phyloP scores from a whole-genome alignment of 2,888 invertebrate genomes.

The Nowickia ferox region DNA sequence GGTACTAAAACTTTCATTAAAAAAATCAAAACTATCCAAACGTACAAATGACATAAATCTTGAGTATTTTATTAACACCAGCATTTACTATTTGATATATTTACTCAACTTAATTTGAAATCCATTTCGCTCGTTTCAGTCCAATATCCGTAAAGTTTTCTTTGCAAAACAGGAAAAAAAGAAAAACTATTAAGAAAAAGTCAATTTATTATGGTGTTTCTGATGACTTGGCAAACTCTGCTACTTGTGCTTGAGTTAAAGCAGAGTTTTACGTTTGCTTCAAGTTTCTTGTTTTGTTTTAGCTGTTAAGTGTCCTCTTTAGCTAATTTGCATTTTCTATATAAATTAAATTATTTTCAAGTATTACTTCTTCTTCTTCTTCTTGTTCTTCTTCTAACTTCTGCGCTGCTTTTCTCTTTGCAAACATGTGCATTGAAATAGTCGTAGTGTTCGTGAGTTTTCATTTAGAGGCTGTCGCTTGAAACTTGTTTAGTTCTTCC shows the following conservation, averaged over 20 bases:
- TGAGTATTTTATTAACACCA: slow-evolving; percentile 9
- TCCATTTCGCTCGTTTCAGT: slow-evolving; percentile 20
- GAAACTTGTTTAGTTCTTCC: no score
- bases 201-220: slow-evolving; percentile 33
- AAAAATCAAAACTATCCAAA: not conserved
- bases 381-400: not conserved
- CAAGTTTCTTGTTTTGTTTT: slow-evolving; percentile 30
- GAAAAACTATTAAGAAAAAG: not conserved
- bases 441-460: not conserved
- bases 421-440: not conserved
- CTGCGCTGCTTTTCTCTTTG: not conserved
- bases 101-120: slow-evolving; percentile 24
- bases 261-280: slow-evolving; percentile 12
- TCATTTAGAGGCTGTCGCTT: no score
- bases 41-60: not conserved
- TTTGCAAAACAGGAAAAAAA: not conserved
- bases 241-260: not conserved
- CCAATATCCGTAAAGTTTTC: not conserved
- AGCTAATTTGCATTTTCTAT: slow-evolving; percentile 64
- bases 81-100: slow-evolving; percentile 1
- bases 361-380: slow-evolving; percentile 25
- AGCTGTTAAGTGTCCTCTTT: slow-evolving; percentile 44
- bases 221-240: slow-evolving; percentile 16
- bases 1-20: not conserved
- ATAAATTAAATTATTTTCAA: slow-evolving; percentile 67